Base-by-base conservation (phyloP, 2,888 invertebrate species). In the Lasioglossum figueresi region DNA sequence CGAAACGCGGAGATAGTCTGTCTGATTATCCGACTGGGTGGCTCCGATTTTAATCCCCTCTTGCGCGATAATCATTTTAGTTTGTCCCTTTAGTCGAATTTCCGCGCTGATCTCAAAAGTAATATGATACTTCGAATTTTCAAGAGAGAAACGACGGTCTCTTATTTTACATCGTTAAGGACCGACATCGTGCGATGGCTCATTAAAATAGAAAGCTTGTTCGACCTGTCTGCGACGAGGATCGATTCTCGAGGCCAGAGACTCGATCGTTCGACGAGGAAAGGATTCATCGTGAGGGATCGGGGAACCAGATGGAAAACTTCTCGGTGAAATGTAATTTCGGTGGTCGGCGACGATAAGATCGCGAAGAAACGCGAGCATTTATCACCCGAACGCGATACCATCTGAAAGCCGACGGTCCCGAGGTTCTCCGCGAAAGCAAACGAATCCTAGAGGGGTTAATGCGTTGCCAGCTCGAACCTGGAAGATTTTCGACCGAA, bases 341-440 rank as follows among this genome's bases (percentile, higher is more conserved):
- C 79, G 75, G 59, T 16, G 79, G 74, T 45, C 34, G 73, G n/a
- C 34, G 19, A 16, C 16, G 76, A 74, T 68, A 48, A 19, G 4
- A 43, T 71, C 59, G 63, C 63, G 63, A 73, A 43, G 63, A 79
- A 66, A 34, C 59, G 63, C 19, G 45, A 23, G 48, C 81, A 72
- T 81, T 81, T 78, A 63, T 81, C 81, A 81, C 63, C 31, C 78
- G 34, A 48, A n/a, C 68, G 80, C 76, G 80, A 80, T 80, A 76
- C 27, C 14, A 80, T 76, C 80, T 40, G 37, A 45, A 52, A 48
- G 45, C 31, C 14, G 63, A 45, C 76, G 76, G 23, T 63, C 23
- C 45, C 34, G 45, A 23, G 75, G 59, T 12, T 75, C 59, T 31
- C 43, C 63, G 37, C 68, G 68, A n/a, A 37, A 40, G 37, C 68